Evolutionary conservation across 2,113 vertebrate species (phyloP).

Genomic region (Noctilio leporinus): DNA sequence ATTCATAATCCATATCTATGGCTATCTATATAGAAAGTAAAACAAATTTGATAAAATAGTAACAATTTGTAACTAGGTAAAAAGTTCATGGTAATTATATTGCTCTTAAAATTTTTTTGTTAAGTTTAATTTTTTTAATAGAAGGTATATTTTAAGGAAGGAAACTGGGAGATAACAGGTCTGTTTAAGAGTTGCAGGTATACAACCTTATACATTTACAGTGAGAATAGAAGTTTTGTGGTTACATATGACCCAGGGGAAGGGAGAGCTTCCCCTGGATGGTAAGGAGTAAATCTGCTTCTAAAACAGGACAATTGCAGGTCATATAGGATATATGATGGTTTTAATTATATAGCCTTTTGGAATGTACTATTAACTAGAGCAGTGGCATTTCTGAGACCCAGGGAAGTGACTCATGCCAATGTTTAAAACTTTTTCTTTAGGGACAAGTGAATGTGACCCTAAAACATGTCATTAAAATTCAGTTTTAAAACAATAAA

Average conservation of each 20-base stretch:
- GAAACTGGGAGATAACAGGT: not conserved
- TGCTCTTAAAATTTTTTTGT: not conserved
- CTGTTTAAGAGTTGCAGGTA: not conserved
- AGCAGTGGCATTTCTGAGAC: not conserved
- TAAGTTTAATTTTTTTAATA: not conserved
- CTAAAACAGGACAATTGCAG: not conserved
- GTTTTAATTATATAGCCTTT: not conserved
- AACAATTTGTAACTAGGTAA: not conserved
- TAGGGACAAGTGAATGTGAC: not conserved
- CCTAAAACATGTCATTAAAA: not conserved
- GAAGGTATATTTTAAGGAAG: not conserved
- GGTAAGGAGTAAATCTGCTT: not conserved
- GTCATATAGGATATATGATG: not conserved
- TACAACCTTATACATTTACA: conserved; percentile 60
- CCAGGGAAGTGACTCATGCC: not conserved
- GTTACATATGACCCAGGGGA: not conserved
- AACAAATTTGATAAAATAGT: not conserved
- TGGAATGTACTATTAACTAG: not conserved
- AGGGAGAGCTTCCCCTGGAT: no score
- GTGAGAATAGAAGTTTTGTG: conserved; percentile 48
- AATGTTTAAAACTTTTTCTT: not conserved
- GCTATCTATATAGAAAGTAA: not conserved
- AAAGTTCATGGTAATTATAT: not conserved
- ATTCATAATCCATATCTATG: no score
- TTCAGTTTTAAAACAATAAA: conserved; percentile 3